Conservation (phyloP, 2,888 invertebrate genomes). For the Craniophora ligustri region DNA sequence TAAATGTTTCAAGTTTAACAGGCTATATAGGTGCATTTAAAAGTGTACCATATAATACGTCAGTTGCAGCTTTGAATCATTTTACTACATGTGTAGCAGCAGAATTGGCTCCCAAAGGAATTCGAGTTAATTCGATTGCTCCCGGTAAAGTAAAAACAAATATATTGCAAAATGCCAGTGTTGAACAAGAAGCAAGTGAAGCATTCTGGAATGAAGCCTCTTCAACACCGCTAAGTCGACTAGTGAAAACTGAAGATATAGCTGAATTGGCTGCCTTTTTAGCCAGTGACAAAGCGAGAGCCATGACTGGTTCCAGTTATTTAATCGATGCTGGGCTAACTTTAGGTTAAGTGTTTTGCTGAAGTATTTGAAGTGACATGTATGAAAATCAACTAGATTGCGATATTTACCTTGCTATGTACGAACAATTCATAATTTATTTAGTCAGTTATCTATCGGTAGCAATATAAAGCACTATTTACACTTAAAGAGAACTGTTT, state of each 20-base stretch:
- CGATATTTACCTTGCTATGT: slow-evolving; percentile 1
- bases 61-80: slow-evolving; percentile 92
- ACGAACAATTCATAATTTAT: slow-evolving; percentile 6
- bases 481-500: slow-evolving; percentile 1
- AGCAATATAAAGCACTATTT: slow-evolving; percentile 1
- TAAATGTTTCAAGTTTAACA: slow-evolving; percentile 64
- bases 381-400: neutral
- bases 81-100: slow-evolving; percentile 92
- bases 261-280: slow-evolving; percentile 63
- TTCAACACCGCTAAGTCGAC: slow-evolving; percentile 42
- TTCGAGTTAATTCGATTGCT: slow-evolving; percentile 91
- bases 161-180: slow-evolving; percentile 46
- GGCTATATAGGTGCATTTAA: slow-evolving; percentile 19
- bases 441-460: neutral
- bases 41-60: slow-evolving; percentile 87
- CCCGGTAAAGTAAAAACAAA: slow-evolving; percentile 90
- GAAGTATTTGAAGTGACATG: neutral
- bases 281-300: slow-evolving; percentile 66
- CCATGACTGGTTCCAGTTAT: slow-evolving; percentile 64
- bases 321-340: slow-evolving; percentile 54
- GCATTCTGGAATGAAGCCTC: slow-evolving; percentile 22
- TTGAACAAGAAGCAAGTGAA: slow-evolving; percentile 44
- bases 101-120: slow-evolving; percentile 87
- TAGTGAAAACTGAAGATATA: slow-evolving; percentile 59
- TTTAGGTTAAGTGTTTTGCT: slow-evolving; percentile 1